Percentiles rank a stretch among this genome's conserved stretches.
Evolutionary conservation across 2,113 vertebrate species (phyloP).

Genomic region (Dromiciops gliroides): DNA sequence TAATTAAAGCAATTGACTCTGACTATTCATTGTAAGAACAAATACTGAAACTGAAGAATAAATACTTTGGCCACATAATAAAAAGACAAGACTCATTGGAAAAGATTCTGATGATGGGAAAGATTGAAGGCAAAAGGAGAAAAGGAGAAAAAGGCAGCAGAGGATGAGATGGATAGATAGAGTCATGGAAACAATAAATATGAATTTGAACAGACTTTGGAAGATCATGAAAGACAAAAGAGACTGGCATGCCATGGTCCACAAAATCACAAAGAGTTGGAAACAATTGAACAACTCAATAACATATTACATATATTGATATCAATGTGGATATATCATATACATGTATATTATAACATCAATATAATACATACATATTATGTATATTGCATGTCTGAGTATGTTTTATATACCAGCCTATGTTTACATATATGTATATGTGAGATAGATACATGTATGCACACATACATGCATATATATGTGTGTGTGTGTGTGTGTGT

Average conservation of each 20-base stretch:
- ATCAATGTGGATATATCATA: neutral
- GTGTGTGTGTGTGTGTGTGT: too few relatives aligned
- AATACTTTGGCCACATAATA: neutral
- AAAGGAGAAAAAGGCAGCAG: neutral
- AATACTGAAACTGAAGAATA: neutral
- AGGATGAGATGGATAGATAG: neutral
- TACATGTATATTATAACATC: neutral
- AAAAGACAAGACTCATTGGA: neutral
- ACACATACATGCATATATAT: neutral
- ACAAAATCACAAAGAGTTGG: too few relatives aligned
- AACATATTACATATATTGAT: neutral
- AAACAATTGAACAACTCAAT: neutral
- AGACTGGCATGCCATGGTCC: neutral
- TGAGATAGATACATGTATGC: neutral
- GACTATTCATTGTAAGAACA: neutral
- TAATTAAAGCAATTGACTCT: neutral
- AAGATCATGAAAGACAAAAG: neutral
- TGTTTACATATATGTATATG: neutral
- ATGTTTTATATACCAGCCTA: neutral
- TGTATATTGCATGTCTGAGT: neutral
- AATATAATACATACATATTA: neutral
- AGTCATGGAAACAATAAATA: neutral
- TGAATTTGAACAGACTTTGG: neutral
- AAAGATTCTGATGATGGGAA: neutral
- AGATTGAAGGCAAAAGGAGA: neutral